These are phyloP conservation scores for Eubucco bourcierii DNA, from an alignment of 2,113 vertebrate species.

Conservation along the genomic window DNA sequence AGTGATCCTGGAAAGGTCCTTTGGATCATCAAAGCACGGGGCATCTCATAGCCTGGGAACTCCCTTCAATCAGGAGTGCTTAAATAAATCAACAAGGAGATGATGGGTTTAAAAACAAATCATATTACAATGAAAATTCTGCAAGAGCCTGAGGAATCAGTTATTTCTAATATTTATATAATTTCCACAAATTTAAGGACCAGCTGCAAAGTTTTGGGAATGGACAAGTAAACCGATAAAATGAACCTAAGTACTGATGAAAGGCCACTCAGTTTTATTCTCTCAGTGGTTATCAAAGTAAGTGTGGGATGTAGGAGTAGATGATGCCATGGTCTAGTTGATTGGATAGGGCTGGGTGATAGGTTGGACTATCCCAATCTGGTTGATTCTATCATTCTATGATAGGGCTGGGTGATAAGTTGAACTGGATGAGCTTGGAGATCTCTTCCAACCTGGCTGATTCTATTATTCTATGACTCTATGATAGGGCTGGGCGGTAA, in stretches of 20 bases:
- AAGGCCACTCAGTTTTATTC: constrained; percentile 20
- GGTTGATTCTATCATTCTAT: too few relatives aligned
- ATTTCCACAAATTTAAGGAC: constrained; percentile 33
- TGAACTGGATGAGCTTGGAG: too few relatives aligned
- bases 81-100: neutral
- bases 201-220: constrained; percentile 40
- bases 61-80: neutral
- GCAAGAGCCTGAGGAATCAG: neutral
- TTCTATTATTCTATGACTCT: too few relatives aligned
- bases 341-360: too few relatives aligned
- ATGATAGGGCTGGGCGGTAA: too few relatives aligned
- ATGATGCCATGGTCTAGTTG: too few relatives aligned
- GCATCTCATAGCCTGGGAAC: neutral
- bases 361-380: too few relatives aligned
- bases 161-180: constrained; percentile 38
- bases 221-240: constrained; percentile 44
- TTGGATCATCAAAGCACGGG: neutral
- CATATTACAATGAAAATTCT: neutral
- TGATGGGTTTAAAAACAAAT: neutral
- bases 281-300: neutral
- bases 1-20: neutral
- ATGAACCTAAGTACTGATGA: neutral
- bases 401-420: too few relatives aligned
- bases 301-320: neutral
- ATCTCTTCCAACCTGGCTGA: too few relatives aligned